Evolutionary conservation across 2,888 invertebrate genomes (phyloP).

Genomic region (Amiota communis): DNA sequence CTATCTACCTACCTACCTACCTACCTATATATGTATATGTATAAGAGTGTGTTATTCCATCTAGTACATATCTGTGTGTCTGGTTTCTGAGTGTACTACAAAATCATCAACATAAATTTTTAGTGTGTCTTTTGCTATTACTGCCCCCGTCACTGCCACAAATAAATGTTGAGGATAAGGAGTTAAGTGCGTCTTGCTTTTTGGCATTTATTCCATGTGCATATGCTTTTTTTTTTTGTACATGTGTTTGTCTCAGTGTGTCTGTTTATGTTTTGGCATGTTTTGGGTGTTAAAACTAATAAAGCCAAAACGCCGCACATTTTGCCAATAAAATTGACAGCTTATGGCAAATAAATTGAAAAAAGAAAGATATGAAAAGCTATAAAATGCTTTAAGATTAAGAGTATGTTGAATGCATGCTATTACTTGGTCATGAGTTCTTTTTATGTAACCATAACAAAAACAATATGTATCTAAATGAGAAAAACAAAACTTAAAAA

Average conservation of each 20-base stretch:
- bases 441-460: too few relatives aligned
- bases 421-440: neutral
- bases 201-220: neutral
- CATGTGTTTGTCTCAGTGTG: conserved; percentile 1
- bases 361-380: conserved; percentile 32
- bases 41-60: too few relatives aligned
- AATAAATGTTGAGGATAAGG: neutral
- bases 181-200: conserved; percentile 44
- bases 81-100: conserved; percentile 43
- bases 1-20: too few relatives aligned
- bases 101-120: conserved; percentile 67
- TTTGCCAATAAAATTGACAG: conserved; percentile 66
- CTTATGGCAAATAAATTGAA: conserved; percentile 64
- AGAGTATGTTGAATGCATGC: neutral
- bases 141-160: neutral
- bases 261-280: conserved; percentile 32
- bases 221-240: neutral
- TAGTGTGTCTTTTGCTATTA: conserved; percentile 3
- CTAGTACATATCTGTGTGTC: too few relatives aligned
- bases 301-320: conserved; percentile 57
- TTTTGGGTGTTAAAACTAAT: conserved; percentile 63
- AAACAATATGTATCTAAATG: too few relatives aligned
- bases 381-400: neutral
- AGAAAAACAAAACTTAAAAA: too few relatives aligned
- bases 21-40: too few relatives aligned